Percentiles rank a stretch among this genome's conserved stretches.
Conservation (phyloP, 2,113 vertebrate species). For the Chitala chitala region DNA sequence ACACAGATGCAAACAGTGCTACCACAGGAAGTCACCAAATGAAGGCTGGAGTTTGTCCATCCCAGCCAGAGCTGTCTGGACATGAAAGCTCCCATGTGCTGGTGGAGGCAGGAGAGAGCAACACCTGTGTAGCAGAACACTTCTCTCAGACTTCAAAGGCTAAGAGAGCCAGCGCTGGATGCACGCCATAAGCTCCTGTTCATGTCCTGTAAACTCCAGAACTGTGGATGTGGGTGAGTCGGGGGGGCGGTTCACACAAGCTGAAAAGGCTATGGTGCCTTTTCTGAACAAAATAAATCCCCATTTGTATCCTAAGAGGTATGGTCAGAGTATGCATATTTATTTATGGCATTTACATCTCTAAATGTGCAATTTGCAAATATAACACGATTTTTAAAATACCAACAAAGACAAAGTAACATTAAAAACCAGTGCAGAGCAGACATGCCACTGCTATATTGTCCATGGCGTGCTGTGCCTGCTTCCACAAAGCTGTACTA, state of each 20-base stretch:
- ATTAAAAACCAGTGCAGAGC: too few species aligned
- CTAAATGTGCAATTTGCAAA: too few species aligned
- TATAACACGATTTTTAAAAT: too few species aligned
- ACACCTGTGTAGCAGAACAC: not conserved
- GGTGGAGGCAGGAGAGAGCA: not conserved
- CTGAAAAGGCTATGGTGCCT: too few species aligned
- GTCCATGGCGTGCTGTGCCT: not conserved
- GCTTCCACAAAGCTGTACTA: not conserved
- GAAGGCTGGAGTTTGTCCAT: not conserved
- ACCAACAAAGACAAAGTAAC: too few species aligned
- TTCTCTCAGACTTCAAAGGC: not conserved
- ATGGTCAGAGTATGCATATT: too few species aligned
- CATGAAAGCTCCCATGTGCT: not conserved
- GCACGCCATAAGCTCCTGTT: not conserved
- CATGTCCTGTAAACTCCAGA: not conserved
- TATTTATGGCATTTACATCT: too few species aligned
- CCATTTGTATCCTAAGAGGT: too few species aligned
- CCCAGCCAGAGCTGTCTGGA: not conserved
- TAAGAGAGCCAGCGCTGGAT: not conserved
- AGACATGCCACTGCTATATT: not conserved
- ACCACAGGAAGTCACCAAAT: not conserved
- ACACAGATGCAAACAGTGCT: not conserved
- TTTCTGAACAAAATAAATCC: too few species aligned
- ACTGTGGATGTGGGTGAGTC: not conserved
- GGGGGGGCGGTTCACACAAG: too few species aligned